phyloP scores from a whole-genome alignment of 2,113 vertebrate genomes.

The Gasterosteus nipponicus region DNA sequence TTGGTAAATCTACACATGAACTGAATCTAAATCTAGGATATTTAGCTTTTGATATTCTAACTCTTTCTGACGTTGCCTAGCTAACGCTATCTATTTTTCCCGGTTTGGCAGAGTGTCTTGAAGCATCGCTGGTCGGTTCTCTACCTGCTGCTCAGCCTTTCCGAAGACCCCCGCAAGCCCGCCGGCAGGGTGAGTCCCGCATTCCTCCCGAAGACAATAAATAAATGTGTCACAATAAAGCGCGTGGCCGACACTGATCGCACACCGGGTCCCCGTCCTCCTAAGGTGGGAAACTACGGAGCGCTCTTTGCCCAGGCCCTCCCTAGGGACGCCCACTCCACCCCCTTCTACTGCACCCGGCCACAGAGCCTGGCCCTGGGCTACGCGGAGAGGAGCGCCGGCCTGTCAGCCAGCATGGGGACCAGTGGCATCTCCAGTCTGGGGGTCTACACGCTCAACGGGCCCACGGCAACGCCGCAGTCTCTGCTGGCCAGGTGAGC shows the following conservation, averaged over 20 bases:
- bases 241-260: neutral
- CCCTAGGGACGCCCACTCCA: conserved; percentile 94
- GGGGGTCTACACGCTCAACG: conserved; percentile 87
- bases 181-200: conserved; percentile 85
- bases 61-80: neutral
- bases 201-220: too few species aligned
- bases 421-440: conserved; percentile 95
- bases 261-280: conserved; percentile 7
- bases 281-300: conserved; percentile 89
- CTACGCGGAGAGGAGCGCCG: conserved; percentile 87
- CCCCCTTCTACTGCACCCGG: conserved; percentile 93
- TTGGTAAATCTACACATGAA: neutral
- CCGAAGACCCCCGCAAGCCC: conserved; percentile 94
- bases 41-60: neutral
- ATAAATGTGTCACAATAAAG: neutral
- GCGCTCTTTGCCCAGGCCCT: conserved; percentile 91
- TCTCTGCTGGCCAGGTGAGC: conserved; percentile 88
- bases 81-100: neutral
- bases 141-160: conserved; percentile 95
- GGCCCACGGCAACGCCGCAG: conserved; percentile 87
- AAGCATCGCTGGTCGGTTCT: conserved; percentile 98
- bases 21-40: neutral
- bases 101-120: conserved; percentile 85
- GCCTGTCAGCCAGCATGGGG: conserved; percentile 86
- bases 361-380: conserved; percentile 91